Base-by-base conservation (phyloP, 1,140 invertebrate species). In the Drosophila pectinifera region DNA sequence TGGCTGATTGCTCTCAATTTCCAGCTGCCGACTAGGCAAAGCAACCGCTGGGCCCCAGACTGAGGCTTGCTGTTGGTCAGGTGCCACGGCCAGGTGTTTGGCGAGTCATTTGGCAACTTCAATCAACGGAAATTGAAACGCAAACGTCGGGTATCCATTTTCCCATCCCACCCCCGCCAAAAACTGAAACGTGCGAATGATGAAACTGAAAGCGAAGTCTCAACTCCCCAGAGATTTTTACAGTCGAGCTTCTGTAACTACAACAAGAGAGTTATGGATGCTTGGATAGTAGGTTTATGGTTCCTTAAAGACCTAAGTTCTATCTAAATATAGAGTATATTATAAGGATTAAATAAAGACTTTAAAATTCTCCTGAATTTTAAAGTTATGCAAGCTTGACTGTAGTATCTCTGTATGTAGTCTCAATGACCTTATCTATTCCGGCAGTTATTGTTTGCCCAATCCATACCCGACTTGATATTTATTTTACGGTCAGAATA, bases 61-160 rank as follows among this genome's bases (percentile, higher is more conserved):
- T 8, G 45, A 0, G n/a, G 14, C 13, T 24, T 39, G 49, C 18
- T n/a, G 31, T 36, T 53, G 43, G 20, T 26, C 20, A 8, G 53
- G 38, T 39, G 36, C 14, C 10, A 28, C 46, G 73, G 36, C 75
- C 83, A 88, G 79, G 70, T 83, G 83, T 73, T 68, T 77, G 75
- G 64, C 51, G 76, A 78, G 55, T 78, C 59, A 74, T 80, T 80
- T 75, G 80, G 61, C 54, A 88, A 73, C 83, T 88, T 83, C 83
- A 86, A 86, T 86, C 83, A 88, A 78, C 83, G 79, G 83, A 86
- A 86, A 86, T 88, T 88, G 83, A 86, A 85, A 86, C 74, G 64
- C 78, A 74, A 78, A 76, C 80, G 45, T 62, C 31, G 49, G 55
- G 74, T 42, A 65, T 67, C 56, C 51, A 61, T 46, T 43, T 53